A percentile compares a stretch with the other conserved stretches of the same genome.
phyloP scores from a whole-genome alignment of 92 coral and sea anemone species.

The Nematostella vectensis region DNA sequence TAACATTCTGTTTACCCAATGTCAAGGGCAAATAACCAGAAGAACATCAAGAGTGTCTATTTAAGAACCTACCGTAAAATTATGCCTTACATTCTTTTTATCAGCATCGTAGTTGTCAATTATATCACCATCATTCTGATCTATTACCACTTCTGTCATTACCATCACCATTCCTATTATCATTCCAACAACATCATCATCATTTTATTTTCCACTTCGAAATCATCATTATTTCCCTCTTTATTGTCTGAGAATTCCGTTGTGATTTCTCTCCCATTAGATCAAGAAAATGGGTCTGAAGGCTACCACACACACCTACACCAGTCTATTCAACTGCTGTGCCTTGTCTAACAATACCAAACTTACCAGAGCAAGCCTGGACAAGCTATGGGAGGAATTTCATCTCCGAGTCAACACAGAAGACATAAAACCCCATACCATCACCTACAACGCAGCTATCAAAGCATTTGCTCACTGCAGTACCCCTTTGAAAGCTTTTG shows the following conservation, averaged over 20 bases:
- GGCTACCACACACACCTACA: constrained; percentile 53
- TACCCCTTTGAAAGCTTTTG: constrained; percentile 36
- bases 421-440: constrained; percentile 39
- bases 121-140: not conserved
- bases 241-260: too few species aligned
- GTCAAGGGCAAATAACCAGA: too few species aligned
- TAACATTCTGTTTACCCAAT: too few species aligned
- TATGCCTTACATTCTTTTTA: not conserved
- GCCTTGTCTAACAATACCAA: constrained; percentile 21
- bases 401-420: constrained; percentile 15
- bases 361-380: constrained; percentile 28
- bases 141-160: too few species aligned
- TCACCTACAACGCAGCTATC: constrained; percentile 74
- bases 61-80: not conserved
- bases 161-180: too few species aligned
- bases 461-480: constrained; percentile 65
- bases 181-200: too few species aligned
- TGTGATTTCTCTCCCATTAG: too few species aligned
- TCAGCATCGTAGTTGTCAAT: not conserved
- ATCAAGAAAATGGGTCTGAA: constrained; percentile 58
- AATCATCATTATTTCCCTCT: too few species aligned
- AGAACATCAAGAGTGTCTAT: too few species aligned
- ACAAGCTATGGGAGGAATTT: constrained; percentile 51
- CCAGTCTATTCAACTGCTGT: constrained; percentile 61
- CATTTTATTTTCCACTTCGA: too few species aligned